Evolutionary conservation across 2,797 vertebrate species (phyloP), one percentile per base, ranked within the genome.

Genomic region (Rhinichthys osculus): DNA sequence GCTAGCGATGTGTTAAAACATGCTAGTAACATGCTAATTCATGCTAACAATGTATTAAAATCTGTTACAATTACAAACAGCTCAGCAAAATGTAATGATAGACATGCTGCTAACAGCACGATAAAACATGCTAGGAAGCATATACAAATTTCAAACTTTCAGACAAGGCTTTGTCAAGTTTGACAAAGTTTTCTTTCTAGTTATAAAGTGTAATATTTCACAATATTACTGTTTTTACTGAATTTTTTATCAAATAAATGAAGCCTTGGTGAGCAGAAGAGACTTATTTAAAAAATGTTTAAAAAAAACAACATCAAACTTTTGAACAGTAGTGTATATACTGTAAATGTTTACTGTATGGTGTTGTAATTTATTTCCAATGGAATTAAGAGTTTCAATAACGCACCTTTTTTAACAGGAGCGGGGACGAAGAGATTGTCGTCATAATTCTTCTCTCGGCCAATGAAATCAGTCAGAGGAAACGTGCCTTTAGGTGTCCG

Each of bases 351-450:
- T 27, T 27, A 62, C 4, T 62, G 23, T 62, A 27, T 62, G 11
- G 10, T 62, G 11, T 27, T 27, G 57, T 27, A 13, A 27, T 27
- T 27, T 27, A 27, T 62, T 62, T 27, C 10, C 38, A 3, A 72
- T n/a, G 2, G 9, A 52, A 33, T 52, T 3, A 21, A 54, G 16
- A 16, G 27, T 54, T 44, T 44, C 23, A 16, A 44, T 44, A 44
- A 44, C 87, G 88, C 91, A 98, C 98, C 98, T 97, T 97, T 98
- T 72, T 82, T 94, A 72, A 97, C 94, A 0, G 97, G 96, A 0
- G 89, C 91, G 0, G 96, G 89, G n/a, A 97, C 69, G 86, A 99
- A 99, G 81, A 93, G 94, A 1, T 92, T 90, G 0, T 94, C 88
- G 0, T 95, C 93, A 0, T 97, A 92, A 16, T 23, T 27, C 4